phyloP scores from a whole-genome alignment of 2,797 vertebrate species.

The Babyrousa celebensis region DNA sequence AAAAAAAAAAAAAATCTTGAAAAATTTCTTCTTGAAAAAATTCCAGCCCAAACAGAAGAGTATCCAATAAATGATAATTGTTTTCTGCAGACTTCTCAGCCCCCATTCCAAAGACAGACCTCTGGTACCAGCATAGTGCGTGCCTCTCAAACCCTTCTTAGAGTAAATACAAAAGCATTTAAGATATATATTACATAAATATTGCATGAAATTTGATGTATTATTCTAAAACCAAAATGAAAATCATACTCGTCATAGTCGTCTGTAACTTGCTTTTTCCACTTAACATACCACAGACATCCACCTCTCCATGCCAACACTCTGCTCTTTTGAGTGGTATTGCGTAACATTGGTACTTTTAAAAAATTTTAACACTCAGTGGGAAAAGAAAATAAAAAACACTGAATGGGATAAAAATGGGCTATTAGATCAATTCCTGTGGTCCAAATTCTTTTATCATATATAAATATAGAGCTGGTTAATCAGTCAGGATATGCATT shows the following conservation, averaged over 20 bases:
- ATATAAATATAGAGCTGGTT: background rate
- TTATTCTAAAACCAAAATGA: constrained; percentile 31
- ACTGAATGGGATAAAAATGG: background rate
- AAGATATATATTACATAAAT: background rate
- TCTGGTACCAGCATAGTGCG: background rate
- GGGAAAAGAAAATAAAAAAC: background rate
- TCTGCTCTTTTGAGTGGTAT: background rate
- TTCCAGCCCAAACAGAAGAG: background rate
- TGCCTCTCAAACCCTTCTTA: background rate
- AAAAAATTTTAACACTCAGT: background rate
- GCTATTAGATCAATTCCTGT: background rate
- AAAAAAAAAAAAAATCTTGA: too few species aligned
- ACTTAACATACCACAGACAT: background rate
- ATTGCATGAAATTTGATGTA: background rate
- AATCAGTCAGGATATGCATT: background rate
- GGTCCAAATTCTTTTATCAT: background rate
- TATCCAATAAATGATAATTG: background rate
- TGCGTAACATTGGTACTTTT: background rate
- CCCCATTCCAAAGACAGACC: background rate
- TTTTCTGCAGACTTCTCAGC: background rate
- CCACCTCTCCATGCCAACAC: background rate
- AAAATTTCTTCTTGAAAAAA: background rate
- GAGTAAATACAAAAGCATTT: background rate
- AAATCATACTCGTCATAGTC: background rate
- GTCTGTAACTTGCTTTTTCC: background rate